These are phyloP conservation scores for Muschampia plurimacula DNA, from an alignment of 2,888 invertebrate species.

Conservation along the genomic window DNA sequence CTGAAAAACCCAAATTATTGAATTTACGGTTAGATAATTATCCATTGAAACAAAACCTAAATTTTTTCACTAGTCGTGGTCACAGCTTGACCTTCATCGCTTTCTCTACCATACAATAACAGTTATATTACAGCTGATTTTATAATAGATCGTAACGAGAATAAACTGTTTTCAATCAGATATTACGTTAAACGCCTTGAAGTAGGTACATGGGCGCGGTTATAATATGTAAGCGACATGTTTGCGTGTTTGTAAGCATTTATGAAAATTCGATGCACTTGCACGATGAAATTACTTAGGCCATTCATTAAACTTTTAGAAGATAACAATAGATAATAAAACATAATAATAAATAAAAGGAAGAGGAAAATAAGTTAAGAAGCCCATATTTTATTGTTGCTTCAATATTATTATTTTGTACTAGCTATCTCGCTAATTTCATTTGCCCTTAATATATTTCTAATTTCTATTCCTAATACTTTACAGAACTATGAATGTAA, in stretches of 20 bases:
- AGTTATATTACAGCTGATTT: conserved; percentile 55
- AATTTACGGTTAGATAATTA: conserved; percentile 14
- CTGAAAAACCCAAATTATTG: neutral
- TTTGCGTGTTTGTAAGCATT: neutral
- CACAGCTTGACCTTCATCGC: conserved; percentile 53
- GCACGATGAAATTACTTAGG: too few species aligned
- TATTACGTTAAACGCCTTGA: conserved; percentile 15
- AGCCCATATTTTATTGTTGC: too few species aligned
- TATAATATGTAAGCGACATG: neutral
- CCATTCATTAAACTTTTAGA: neutral
- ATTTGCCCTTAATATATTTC: too few species aligned
- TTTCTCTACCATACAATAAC: conserved; percentile 50
- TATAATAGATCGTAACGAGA: conserved; percentile 61
- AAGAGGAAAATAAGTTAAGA: too few species aligned
- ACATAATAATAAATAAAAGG: too few species aligned
- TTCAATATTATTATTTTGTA: too few species aligned
- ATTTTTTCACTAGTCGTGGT: conserved; percentile 43
- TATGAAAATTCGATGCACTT: neutral
- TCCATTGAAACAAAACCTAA: conserved; percentile 20
- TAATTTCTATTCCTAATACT: too few species aligned
- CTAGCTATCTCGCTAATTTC: too few species aligned
- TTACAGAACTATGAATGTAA: too few species aligned
- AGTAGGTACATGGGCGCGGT: conserved; percentile 53
- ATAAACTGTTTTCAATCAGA: conserved; percentile 51
- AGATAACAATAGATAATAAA: too few species aligned